Conservation (phyloP, 2,113 vertebrate genomes). For the Anolis carolinensis region DNA sequence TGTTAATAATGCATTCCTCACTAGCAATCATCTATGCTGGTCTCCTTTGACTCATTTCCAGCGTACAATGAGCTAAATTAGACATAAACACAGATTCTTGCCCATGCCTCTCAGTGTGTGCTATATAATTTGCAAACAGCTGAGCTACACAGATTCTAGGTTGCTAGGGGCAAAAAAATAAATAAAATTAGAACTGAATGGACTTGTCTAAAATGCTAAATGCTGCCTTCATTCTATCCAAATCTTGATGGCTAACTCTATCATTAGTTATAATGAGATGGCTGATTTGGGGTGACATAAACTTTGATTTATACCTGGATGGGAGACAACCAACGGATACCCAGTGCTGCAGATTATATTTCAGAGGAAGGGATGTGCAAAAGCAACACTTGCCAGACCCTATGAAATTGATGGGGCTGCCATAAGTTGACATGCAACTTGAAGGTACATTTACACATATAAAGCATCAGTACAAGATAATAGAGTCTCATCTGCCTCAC, state of each 20-base stretch:
- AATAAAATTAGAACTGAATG: background rate
- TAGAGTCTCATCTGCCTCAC: background rate
- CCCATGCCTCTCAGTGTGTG: no score
- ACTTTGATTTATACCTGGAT: no score
- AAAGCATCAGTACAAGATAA: no score
- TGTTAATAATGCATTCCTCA: slow-evolving; percentile 4
- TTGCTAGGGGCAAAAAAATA: no score
- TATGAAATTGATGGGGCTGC: no score
- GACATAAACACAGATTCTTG: background rate
- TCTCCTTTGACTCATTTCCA: background rate
- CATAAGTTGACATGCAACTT: no score
- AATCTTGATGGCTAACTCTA: background rate
- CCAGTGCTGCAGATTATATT: no score
- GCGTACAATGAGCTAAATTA: background rate
- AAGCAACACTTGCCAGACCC: no score
- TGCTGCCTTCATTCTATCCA: background rate
- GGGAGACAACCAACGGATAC: no score
- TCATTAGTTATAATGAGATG: background rate
- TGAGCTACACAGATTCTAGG: background rate
- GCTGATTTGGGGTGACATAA: no score
- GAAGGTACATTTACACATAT: no score
- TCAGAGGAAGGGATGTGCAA: no score
- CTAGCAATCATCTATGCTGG: background rate
- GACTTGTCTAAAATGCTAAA: background rate
- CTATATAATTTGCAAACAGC: background rate